phyloP scores from a whole-genome alignment of 2,888 invertebrate species.

The Selenia dentaria region DNA sequence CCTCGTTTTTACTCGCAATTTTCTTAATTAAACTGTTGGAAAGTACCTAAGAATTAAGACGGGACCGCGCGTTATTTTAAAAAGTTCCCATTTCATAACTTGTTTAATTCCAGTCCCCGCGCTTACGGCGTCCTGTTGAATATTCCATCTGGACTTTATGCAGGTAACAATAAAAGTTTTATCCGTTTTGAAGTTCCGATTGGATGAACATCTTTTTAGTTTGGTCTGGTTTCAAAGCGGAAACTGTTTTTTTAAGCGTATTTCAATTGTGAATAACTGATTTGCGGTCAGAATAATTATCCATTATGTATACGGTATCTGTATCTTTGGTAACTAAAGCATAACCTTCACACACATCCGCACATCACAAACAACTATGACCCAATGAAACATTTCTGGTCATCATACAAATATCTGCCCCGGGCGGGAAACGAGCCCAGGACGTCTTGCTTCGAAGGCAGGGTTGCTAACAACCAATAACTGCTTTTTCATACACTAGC shows the following conservation, averaged over 20 bases:
- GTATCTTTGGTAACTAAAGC: too few relatives aligned
- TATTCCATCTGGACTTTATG: conserved; percentile 59
- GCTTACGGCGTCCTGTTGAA: conserved; percentile 51
- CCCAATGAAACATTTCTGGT: too few relatives aligned
- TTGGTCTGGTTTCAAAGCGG: conserved; percentile 9
- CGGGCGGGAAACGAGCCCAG: too few relatives aligned
- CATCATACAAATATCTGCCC: too few relatives aligned
- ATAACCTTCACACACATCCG: too few relatives aligned
- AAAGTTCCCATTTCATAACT: conserved; percentile 60
- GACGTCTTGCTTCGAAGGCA: too few relatives aligned
- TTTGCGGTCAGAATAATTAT: conserved; percentile 16
- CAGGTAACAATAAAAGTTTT: conserved; percentile 59
- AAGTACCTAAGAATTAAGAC: conserved; percentile 46
- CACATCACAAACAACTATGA: too few relatives aligned
- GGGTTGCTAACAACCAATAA: too few relatives aligned
- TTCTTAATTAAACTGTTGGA: conserved; percentile 55
- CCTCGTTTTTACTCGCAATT: conserved; percentile 41
- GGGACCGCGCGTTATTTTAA: conserved; percentile 39
- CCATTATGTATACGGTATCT: too few relatives aligned
- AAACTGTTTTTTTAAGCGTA: background rate
- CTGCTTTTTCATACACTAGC: too few relatives aligned
- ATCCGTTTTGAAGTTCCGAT: conserved; percentile 42
- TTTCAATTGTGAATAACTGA: conserved; percentile 25
- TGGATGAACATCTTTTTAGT: conserved; percentile 41
- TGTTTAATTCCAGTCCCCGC: conserved; percentile 61